Conservation (phyloP, 2,888 invertebrate species). For the Tholera decimalis region DNA sequence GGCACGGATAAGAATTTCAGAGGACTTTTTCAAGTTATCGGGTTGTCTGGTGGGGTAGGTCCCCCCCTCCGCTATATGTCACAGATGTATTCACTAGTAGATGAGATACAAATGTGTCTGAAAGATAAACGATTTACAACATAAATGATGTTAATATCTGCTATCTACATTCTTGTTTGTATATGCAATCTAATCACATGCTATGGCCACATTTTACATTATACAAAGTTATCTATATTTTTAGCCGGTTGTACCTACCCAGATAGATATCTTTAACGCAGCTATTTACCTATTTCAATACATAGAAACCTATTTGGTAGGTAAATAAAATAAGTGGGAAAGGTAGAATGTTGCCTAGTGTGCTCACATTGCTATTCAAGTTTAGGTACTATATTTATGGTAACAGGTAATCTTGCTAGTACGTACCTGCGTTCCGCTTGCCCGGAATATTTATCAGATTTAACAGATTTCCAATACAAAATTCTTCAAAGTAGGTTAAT, state of each 20-base stretch:
- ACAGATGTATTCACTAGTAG: background rate
- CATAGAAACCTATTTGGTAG: background rate
- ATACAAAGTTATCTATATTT: slow-evolving; percentile 28
- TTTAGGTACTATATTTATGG: no score
- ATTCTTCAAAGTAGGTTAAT: background rate
- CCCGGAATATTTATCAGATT: background rate
- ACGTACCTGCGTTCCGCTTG: background rate
- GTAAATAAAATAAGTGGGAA: background rate
- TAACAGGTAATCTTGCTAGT: background rate
- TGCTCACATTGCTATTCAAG: background rate
- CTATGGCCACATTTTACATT: slow-evolving; percentile 25
- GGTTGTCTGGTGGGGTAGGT: no score
- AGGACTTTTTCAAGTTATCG: no score
- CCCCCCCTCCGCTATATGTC: no score
- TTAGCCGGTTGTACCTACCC: slow-evolving; percentile 1
- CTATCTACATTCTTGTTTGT: slow-evolving; percentile 45
- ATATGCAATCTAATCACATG: slow-evolving; percentile 52
- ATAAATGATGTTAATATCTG: slow-evolving; percentile 40
- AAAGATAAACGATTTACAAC: slow-evolving; percentile 40
- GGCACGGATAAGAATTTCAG: no score
- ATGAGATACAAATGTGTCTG: slow-evolving; percentile 14
- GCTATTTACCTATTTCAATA: background rate
- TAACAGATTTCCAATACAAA: background rate
- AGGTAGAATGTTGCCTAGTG: no score
- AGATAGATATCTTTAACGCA: background rate